These are phyloP conservation scores for Eupeodes luniger DNA, from an alignment of 2,888 invertebrate genomes.

Conservation along the genomic window DNA sequence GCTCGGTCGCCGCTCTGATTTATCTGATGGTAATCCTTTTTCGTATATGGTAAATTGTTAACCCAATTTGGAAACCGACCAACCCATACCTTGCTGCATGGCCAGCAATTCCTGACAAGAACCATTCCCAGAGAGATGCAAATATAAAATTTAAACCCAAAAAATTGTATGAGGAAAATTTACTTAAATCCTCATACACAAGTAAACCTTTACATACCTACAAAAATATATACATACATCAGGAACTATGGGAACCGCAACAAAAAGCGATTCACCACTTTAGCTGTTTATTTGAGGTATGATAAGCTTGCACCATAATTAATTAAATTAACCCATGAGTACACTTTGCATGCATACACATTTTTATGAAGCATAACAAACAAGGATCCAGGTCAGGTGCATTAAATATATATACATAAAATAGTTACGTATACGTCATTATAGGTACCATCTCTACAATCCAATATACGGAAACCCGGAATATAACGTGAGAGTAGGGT, in stretches of 20 bases:
- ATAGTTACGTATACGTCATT: neutral
- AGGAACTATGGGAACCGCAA: conserved; percentile 36
- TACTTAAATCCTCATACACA: conserved; percentile 51
- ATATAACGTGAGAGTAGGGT: neutral
- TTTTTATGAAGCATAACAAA: conserved; percentile 9
- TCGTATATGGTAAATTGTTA: conserved; percentile 42
- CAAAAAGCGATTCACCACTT: conserved; percentile 71
- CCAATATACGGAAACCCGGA: neutral
- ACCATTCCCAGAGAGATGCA: conserved; percentile 12
- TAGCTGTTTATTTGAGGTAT: conserved; percentile 73
- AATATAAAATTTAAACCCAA: conserved; percentile 5
- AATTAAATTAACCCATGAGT: conserved; percentile 73
- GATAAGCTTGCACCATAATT: conserved; percentile 72
- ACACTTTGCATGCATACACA: conserved; percentile 17
- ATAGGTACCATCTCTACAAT: neutral
- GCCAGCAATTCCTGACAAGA: neutral
- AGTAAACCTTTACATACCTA: neutral
- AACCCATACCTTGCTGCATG: neutral
- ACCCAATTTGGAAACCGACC: conserved; percentile 43
- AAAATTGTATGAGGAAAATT: conserved; percentile 17
- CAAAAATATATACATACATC: neutral
- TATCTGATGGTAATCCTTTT: conserved; percentile 52
- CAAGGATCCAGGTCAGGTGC: conserved; percentile 68
- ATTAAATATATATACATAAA: conserved; percentile 46
- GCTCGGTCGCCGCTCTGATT: neutral